Conservation (phyloP, 2,888 invertebrate species). For the Tholera decimalis region DNA sequence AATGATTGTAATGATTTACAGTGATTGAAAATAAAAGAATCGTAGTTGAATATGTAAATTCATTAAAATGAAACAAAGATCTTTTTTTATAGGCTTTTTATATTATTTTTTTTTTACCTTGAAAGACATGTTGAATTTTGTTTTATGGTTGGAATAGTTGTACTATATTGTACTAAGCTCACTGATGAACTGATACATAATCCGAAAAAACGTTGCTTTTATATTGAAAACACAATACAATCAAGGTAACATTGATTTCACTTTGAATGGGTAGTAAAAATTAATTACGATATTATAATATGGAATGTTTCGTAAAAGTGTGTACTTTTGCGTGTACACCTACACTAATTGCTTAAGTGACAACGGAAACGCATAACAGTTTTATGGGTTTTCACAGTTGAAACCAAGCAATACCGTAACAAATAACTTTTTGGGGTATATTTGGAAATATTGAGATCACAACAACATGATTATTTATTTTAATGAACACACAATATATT, state of each 20-base stretch:
- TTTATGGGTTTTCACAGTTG: background rate
- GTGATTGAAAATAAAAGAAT: background rate
- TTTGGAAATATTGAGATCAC: background rate
- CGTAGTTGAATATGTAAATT: background rate
- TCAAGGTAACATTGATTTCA: slow-evolving; percentile 56
- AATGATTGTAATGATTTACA: no score
- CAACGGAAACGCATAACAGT: slow-evolving; percentile 35
- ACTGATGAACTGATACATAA: slow-evolving; percentile 60
- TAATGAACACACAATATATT: no score
- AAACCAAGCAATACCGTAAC: background rate
- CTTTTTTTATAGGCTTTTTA: no score
- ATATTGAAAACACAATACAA: slow-evolving; percentile 50
- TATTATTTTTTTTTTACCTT: slow-evolving; percentile 35
- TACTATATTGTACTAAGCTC: slow-evolving; percentile 25
- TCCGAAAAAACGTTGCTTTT: slow-evolving; percentile 40
- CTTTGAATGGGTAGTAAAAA: slow-evolving; percentile 47
- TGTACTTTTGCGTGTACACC: slow-evolving; percentile 48
- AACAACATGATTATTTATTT: no score
- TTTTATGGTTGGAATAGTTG: background rate
- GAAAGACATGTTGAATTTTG: slow-evolving; percentile 27
- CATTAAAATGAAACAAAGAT: no score
- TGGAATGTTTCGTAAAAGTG: slow-evolving; percentile 53
- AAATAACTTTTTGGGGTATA: slow-evolving; percentile 1
- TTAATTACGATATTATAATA: slow-evolving; percentile 45
- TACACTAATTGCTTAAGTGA: slow-evolving; percentile 52